Percentiles rank a stretch among this genome's conserved stretches.
phyloP scores from a whole-genome alignment of 2,113 vertebrate genomes.

The Hyla sarda region DNA sequence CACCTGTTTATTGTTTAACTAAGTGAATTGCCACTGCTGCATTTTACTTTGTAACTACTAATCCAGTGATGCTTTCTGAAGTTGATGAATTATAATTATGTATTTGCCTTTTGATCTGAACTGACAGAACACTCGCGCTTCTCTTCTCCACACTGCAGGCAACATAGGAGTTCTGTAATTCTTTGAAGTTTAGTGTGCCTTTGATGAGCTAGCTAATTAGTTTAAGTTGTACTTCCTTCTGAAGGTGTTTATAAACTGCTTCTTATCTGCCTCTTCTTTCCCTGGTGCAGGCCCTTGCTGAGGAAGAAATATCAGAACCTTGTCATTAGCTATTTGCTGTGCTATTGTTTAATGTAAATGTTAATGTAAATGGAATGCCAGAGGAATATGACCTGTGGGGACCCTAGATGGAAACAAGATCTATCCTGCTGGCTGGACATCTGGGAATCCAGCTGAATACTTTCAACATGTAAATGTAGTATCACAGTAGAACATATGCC shows the following conservation, averaged over 20 bases:
- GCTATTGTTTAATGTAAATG: slow-evolving; percentile 54
- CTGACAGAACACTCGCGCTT: slow-evolving; percentile 50
- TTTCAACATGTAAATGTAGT: slow-evolving; percentile 57
- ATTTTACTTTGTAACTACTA: slow-evolving; percentile 51
- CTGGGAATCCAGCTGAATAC: slow-evolving; percentile 55
- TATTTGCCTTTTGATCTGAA: slow-evolving; percentile 52
- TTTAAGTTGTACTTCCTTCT: slow-evolving; percentile 53
- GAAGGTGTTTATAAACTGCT: slow-evolving; percentile 57
- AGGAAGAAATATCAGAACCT: slow-evolving; percentile 37
- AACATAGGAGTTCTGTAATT: slow-evolving; percentile 43
- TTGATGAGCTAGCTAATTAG: slow-evolving; percentile 58
- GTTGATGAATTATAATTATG: slow-evolving; percentile 55
- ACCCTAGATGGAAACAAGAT: slow-evolving; percentile 39
- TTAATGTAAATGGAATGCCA: slow-evolving; percentile 50
- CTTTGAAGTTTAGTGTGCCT: slow-evolving; percentile 57
- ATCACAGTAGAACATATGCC: slow-evolving; percentile 56
- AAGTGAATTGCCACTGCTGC: slow-evolving; percentile 39
- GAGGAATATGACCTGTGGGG: slow-evolving; percentile 52
- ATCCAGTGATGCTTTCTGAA: slow-evolving; percentile 25
- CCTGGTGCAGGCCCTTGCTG: slow-evolving; percentile 45
- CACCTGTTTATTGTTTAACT: slow-evolving; percentile 52
- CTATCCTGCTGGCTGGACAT: slow-evolving; percentile 56
- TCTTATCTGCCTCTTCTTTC: slow-evolving; percentile 7
- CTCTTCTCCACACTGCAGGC: slow-evolving; percentile 47
- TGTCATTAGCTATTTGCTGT: slow-evolving; percentile 15